Percentiles rank a stretch among this genome's conserved stretches.
Conservation (phyloP, 2,888 invertebrate species). For the Rapana venosa region DNA sequence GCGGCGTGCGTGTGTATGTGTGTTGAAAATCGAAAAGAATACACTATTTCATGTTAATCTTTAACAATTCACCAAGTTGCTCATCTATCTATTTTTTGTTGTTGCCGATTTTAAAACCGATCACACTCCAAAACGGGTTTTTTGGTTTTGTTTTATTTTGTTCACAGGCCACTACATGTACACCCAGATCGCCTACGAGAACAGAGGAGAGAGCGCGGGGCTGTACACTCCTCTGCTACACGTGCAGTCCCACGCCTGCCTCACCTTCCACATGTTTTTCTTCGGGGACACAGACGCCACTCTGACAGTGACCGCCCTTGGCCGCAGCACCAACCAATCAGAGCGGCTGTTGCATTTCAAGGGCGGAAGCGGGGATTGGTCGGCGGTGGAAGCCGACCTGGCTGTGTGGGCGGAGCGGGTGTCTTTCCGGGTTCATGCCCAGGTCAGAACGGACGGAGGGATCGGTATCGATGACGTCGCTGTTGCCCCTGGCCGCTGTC, state of each 20-base stretch:
- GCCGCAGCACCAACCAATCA: conserved; percentile 31
- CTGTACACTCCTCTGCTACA: conserved; percentile 52
- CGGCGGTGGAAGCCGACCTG: conserved; percentile 43
- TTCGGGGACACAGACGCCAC: conserved; percentile 54
- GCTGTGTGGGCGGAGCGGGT: conserved; percentile 31
- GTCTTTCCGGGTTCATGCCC: conserved; percentile 40
- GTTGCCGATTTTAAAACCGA: not conserved
- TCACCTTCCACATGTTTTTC: conserved; percentile 57
- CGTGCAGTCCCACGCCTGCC: conserved; percentile 46
- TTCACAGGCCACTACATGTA: conserved; percentile 56
- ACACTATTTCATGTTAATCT: too few relatives aligned
- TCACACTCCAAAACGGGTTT: too few relatives aligned
- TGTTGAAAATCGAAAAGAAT: too few relatives aligned
- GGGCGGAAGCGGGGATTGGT: conserved; percentile 47
- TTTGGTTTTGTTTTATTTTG: too few relatives aligned
- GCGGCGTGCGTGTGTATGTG: too few relatives aligned
- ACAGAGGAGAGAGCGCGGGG: conserved; percentile 45
- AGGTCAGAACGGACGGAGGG: conserved; percentile 39
- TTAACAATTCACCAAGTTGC: not conserved
- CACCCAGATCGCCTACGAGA: conserved; percentile 49
- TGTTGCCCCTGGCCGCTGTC: conserved; percentile 35
- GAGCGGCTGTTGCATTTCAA: conserved; percentile 41
- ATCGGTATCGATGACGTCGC: conserved; percentile 55
- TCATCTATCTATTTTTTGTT: not conserved
- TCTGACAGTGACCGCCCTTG: conserved; percentile 54